These are phyloP conservation scores for Chrysina gloriosa DNA, from an alignment of 2,888 invertebrate species.

Conservation along the genomic window DNA sequence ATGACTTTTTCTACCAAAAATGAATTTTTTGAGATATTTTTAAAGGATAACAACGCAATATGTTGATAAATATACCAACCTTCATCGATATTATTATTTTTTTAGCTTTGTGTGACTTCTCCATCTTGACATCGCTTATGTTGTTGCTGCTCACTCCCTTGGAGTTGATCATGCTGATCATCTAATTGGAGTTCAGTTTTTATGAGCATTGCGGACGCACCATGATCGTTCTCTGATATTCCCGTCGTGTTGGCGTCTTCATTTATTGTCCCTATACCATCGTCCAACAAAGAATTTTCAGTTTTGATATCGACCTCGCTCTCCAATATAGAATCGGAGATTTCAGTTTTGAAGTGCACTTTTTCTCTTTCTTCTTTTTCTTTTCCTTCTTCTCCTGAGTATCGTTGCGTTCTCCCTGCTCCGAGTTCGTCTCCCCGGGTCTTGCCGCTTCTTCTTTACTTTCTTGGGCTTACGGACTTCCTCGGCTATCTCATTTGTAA, in stretches of 20 bases:
- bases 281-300: background rate
- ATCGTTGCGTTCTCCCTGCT: background rate
- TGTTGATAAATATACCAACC: constrained; percentile 4
- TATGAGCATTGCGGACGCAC: background rate
- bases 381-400: constrained; percentile 15
- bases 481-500: constrained; percentile 10
- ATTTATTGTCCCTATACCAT: no score
- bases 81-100: constrained; percentile 40
- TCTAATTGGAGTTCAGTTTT: background rate
- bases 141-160: no score
- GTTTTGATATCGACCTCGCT: background rate
- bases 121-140: constrained; percentile 8
- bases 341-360: constrained; percentile 18
- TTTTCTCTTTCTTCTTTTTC: constrained; percentile 19
- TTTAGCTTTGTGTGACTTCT: constrained; percentile 26
- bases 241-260: background rate
- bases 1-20: constrained; percentile 38
- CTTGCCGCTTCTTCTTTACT: constrained; percentile 27
- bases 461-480: constrained; percentile 24
- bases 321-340: background rate
- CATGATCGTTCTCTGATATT: background rate
- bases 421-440: background rate
- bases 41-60: no score
- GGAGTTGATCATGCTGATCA: background rate
- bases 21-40: no score